Evolutionary conservation across 2,888 invertebrate species (phyloP).

Genomic region (Coleophora deauratella): DNA sequence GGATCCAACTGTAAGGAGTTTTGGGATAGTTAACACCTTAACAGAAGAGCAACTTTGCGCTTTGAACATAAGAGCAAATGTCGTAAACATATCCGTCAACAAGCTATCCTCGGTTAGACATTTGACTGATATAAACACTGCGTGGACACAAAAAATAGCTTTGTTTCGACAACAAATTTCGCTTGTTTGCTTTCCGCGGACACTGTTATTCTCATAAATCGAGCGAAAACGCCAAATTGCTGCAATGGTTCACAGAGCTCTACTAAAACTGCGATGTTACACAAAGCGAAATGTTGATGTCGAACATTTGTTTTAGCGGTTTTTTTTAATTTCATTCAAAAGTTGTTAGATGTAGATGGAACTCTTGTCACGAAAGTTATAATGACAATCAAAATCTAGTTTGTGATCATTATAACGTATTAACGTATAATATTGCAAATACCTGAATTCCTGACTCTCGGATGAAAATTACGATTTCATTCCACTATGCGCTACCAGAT

Average conservation of each 20-base stretch:
- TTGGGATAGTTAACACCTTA: too few relatives aligned
- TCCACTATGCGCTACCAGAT: constrained; percentile 44
- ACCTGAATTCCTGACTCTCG: constrained; percentile 4
- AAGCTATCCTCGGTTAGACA: constrained; percentile 40
- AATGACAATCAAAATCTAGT: too few relatives aligned
- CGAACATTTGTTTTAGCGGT: constrained; percentile 30
- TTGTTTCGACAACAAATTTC: constrained; percentile 56
- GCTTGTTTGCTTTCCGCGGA: constrained; percentile 63
- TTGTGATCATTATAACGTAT: too few relatives aligned
- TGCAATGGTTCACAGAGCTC: constrained; percentile 56
- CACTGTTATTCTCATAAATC: constrained; percentile 66
- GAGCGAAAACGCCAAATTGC: constrained; percentile 66
- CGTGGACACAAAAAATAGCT: constrained; percentile 50
- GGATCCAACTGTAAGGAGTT: too few relatives aligned
- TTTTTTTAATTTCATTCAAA: background rate
- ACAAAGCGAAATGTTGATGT: constrained; percentile 56
- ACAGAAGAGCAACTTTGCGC: too few relatives aligned
- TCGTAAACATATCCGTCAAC: constrained; percentile 36
- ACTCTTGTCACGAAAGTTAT: constrained; percentile 19
- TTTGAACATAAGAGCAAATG: too few relatives aligned
- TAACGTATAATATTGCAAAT: too few relatives aligned
- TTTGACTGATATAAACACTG: constrained; percentile 57
- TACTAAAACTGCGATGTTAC: constrained; percentile 60
- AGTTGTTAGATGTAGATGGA: constrained; percentile 17
- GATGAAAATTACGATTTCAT: constrained; percentile 44